phyloP scores from a whole-genome alignment of 2,797 vertebrate species.

The Sitta carolinensis region DNA sequence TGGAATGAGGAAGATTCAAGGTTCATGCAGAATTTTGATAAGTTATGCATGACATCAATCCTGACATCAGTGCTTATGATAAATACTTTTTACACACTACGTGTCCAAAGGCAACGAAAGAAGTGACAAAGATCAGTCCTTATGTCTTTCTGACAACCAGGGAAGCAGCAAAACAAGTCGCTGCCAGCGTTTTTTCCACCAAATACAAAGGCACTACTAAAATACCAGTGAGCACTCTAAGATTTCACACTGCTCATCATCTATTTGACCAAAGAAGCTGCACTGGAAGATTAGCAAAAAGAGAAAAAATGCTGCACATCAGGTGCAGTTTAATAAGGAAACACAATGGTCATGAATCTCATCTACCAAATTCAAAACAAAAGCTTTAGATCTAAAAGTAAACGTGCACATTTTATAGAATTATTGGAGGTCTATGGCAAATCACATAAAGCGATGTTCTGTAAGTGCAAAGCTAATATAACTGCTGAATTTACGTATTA shows the following conservation, averaged over 20 bases:
- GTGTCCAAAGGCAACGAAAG: background rate
- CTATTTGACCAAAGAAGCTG: background rate
- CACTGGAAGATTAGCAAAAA: background rate
- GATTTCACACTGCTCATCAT: background rate
- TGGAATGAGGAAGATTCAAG: background rate
- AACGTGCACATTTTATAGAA: conserved; percentile 37
- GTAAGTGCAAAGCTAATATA: conserved; percentile 31
- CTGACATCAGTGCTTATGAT: background rate
- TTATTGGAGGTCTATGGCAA: conserved; percentile 52
- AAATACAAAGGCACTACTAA: background rate
- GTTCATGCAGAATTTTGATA: background rate
- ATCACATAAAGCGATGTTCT: background rate
- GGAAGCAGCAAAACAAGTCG: background rate
- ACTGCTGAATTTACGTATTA: conserved; percentile 65
- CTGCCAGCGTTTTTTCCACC: background rate
- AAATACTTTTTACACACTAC: background rate
- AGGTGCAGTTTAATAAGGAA: background rate
- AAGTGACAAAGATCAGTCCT: background rate
- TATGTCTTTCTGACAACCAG: background rate
- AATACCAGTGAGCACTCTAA: background rate
- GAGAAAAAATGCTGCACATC: background rate
- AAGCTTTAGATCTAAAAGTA: conserved; percentile 44
- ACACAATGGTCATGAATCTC: background rate
- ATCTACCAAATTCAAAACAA: conserved; percentile 33
- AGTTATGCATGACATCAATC: background rate